Conservation (phyloP, 2,113 vertebrate species). For the Elanus axillaris region DNA sequence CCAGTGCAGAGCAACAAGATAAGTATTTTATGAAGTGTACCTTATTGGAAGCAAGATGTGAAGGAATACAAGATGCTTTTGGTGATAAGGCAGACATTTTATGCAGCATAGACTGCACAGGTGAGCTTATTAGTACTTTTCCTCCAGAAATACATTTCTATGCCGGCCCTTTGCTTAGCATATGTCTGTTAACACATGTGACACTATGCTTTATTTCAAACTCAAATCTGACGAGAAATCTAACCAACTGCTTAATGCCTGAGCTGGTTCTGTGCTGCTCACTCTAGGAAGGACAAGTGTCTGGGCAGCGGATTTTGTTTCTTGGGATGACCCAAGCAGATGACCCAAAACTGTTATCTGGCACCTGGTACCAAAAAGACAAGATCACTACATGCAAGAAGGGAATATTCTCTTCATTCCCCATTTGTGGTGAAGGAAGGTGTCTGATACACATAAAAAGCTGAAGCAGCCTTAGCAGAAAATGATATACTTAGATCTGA, state of each 20-base stretch:
- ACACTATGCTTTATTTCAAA: background rate
- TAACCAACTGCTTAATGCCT: background rate
- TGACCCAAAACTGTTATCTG: background rate
- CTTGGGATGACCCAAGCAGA: background rate
- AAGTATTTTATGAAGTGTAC: background rate
- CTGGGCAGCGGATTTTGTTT: background rate
- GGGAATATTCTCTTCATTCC: background rate
- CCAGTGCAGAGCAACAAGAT: background rate
- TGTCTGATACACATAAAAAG: background rate
- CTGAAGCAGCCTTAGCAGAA: background rate
- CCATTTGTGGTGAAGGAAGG: background rate
- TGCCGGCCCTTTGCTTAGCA: background rate
- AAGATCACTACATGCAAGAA: background rate
- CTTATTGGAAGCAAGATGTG: background rate
- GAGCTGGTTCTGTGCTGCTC: background rate
- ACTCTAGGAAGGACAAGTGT: background rate
- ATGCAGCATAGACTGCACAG: background rate
- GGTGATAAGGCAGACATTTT: background rate
- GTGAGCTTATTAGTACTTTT: background rate
- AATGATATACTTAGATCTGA: background rate
- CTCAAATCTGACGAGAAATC: background rate
- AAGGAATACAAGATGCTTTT: background rate
- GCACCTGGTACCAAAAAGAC: background rate
- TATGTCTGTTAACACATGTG: background rate
- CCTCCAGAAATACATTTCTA: background rate